Conservation (phyloP, 2,113 vertebrate genomes). For the Hiodon alosoides region DNA sequence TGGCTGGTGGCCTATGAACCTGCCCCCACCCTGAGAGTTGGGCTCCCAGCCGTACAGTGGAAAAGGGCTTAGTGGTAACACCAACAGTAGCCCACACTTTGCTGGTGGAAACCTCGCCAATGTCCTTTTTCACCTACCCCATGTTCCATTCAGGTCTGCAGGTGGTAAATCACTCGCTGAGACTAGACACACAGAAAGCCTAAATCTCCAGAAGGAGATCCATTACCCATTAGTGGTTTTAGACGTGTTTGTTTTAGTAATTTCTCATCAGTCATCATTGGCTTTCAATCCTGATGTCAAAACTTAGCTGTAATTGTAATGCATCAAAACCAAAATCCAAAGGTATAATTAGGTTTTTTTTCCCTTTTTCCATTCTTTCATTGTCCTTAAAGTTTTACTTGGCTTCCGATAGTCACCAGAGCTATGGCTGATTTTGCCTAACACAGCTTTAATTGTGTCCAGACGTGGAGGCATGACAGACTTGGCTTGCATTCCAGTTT, state of each 20-base stretch:
- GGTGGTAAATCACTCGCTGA: neutral
- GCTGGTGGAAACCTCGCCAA: neutral
- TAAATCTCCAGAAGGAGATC: neutral
- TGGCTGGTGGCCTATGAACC: conserved; percentile 12
- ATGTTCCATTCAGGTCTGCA: neutral
- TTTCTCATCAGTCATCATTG: too few relatives aligned
- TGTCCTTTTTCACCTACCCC: neutral
- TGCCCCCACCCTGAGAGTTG: neutral
- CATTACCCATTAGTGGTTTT: too few relatives aligned
- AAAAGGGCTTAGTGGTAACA: neutral
- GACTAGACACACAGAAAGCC: neutral
- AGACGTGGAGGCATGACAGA: neutral
- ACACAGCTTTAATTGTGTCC: neutral
- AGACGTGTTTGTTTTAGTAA: too few relatives aligned
- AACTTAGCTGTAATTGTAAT: too few relatives aligned
- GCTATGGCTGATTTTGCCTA: neutral
- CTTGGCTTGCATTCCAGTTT: conserved; percentile 1
- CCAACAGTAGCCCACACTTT: neutral
- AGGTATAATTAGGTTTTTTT: neutral
- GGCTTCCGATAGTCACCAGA: neutral
- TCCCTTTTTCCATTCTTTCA: neutral
- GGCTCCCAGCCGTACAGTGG: too few relatives aligned
- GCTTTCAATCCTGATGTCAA: too few relatives aligned
- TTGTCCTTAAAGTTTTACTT: neutral
- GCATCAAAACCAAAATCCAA: neutral